phyloP scores from a whole-genome alignment of 2,113 vertebrate species.

The Actinemys pallida region DNA sequence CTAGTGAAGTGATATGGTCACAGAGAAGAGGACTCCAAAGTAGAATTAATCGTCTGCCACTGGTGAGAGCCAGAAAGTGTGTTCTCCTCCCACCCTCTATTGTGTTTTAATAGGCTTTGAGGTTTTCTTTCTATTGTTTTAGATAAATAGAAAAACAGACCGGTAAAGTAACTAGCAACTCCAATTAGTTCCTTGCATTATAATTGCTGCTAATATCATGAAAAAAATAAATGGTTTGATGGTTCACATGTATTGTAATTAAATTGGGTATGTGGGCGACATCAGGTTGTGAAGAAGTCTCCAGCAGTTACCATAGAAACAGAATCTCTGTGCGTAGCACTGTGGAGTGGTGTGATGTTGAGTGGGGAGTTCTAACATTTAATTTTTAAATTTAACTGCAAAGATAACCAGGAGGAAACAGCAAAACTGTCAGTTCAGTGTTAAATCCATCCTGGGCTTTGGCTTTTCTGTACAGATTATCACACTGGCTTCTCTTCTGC shows the following conservation, averaged over 20 bases:
- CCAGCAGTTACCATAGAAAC: conserved; percentile 80
- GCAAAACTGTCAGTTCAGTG: background rate
- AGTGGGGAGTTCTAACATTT: conserved; percentile 73
- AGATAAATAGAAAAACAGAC: conserved; percentile 35
- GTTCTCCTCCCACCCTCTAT: background rate
- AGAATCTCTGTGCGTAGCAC: conserved; percentile 64
- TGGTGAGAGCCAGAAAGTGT: background rate
- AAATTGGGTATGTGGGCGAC: conserved; percentile 62
- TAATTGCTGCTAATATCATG: background rate
- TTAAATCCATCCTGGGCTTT: background rate
- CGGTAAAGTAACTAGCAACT: conserved; percentile 5
- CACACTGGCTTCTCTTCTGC: background rate
- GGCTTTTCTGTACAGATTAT: background rate
- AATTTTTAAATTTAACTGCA: conserved; percentile 71
- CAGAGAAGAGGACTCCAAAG: background rate
- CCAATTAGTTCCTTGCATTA: conserved; percentile 33
- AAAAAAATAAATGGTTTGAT: conserved; percentile 49
- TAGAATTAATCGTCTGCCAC: background rate
- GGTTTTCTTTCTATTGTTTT: background rate
- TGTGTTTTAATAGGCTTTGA: background rate
- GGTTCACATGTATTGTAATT: conserved; percentile 57
- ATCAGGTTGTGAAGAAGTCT: conserved; percentile 69
- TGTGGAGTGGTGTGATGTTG: conserved; percentile 71
- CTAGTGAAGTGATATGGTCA: conserved; percentile 11
- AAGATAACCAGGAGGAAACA: conserved; percentile 49